Conservation (phyloP, 2,113 vertebrate species). For the Anas platyrhynchos region DNA sequence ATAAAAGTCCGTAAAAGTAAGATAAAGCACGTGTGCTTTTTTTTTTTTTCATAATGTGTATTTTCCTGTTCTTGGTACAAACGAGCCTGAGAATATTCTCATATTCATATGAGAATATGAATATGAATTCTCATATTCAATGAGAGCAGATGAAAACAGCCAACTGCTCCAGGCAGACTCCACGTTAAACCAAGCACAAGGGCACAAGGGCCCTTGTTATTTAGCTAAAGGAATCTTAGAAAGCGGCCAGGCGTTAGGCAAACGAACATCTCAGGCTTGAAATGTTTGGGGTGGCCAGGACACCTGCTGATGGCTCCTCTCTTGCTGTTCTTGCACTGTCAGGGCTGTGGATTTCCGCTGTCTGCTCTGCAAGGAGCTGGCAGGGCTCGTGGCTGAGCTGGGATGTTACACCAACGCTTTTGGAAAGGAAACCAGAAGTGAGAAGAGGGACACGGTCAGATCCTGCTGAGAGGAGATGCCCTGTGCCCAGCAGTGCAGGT, state of each 20-base stretch:
- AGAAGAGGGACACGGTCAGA: not conserved
- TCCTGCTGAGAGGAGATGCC: fast-evolving
- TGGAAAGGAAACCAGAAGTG: not conserved
- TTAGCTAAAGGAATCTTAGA: not conserved
- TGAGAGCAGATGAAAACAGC: not conserved
- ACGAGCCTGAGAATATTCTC: not conserved
- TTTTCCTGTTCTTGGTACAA: not conserved
- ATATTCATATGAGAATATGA: too few species aligned
- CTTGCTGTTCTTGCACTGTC: fast-evolving
- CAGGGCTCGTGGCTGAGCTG: not conserved
- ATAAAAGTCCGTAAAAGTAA: not conserved
- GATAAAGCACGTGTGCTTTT: not conserved
- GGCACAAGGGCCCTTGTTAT: not conserved
- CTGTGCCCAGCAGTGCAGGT: fast-evolving
- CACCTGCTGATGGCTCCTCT: not conserved
- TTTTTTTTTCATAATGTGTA: not conserved
- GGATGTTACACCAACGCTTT: not conserved
- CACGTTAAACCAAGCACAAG: not conserved
- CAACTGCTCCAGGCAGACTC: not conserved
- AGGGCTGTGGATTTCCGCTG: fast-evolving
- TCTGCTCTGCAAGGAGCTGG: not conserved
- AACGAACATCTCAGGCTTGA: not conserved
- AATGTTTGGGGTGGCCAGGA: not conserved
- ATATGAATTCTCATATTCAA: too few species aligned
- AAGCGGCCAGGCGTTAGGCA: not conserved